phyloP scores from a whole-genome alignment of 1,140 invertebrate species.

The Ganaspis sp. region DNA sequence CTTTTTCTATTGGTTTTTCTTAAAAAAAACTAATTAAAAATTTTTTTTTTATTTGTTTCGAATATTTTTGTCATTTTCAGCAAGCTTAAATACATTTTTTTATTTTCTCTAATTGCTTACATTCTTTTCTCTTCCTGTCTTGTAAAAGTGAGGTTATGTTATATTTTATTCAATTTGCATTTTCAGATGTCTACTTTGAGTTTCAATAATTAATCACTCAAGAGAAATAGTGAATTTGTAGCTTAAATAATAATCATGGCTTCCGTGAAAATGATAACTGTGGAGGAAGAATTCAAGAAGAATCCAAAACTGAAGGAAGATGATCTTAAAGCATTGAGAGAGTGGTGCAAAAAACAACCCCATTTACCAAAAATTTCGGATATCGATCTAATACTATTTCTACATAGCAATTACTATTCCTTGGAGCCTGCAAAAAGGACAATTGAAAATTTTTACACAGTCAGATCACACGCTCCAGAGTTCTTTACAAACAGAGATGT shows the following conservation, averaged over 20 bases:
- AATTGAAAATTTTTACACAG: constrained; percentile 81
- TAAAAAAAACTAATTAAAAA: no score
- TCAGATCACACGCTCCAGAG: constrained; percentile 79
- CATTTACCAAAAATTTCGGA: constrained; percentile 80
- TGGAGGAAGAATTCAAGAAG: constrained; percentile 78
- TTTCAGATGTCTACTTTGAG: no score
- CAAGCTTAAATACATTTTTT: no score
- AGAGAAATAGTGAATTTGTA: no score
- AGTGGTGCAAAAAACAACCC: constrained; percentile 81
- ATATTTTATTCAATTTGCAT: no score
- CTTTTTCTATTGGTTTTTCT: no score
- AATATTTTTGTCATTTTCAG: no score
- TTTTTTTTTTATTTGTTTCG: no score
- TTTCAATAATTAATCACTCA: no score
- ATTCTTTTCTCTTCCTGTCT: no score
- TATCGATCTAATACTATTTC: constrained; percentile 79
- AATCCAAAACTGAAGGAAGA: constrained; percentile 77
- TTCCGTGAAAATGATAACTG: constrained; percentile 32
- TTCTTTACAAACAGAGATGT: constrained; percentile 80
- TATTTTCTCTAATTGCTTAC: no score
- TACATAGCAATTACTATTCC: constrained; percentile 80
- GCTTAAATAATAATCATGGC: background rate
- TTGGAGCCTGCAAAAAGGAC: constrained; percentile 80
- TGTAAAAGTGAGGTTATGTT: no score
- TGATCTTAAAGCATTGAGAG: constrained; percentile 78